Evolutionary conservation across 2,797 vertebrate genomes (phyloP), one percentile per base, ranked within the genome.

Genomic region (Microcaecilia unicolor): DNA sequence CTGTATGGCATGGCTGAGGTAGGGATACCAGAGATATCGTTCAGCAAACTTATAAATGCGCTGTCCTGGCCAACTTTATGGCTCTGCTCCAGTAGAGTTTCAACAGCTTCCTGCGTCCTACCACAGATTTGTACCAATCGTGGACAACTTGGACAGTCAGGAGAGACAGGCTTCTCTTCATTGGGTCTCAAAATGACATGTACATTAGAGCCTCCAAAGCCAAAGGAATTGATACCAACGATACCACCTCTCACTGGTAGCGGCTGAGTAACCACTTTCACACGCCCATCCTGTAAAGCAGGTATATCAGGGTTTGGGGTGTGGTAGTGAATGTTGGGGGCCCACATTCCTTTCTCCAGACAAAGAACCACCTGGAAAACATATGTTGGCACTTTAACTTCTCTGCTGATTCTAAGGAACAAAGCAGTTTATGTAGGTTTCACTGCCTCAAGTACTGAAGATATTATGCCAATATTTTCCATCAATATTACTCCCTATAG

Each of bases 121-220:
- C 96, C 95, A 3, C 89, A 90, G 34, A 81, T 61, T n/a, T 80
- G 88, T 28, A 97, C 74, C 34, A 91, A 43, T 25, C 76, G 77
- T 30, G 89, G 86, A 10, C 68, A 1, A 0, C 31, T 25, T 7
- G 17, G 45, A 9, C 19, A 35, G 1, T 4, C 25, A 9, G 12
- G 8, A n/a, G 24, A 26, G 9, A 9, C 15, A 8, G 1, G 0
- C 34, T 56, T 72, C 1, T 49, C 70, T 3, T 51, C 7, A 8
- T 86, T 66, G 8, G 93, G 95, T 19, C 64, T 84, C 44, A 98
- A 74, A 51, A 98, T 84, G 31, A 97, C 48, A 2, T 99, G 94
- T 35, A 90, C 95, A 4, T 98, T 99, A 48, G 93, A 85, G 28
- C 96, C 96, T 4, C 96, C 96, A 1, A 99, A 99, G 25, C 96